Conservation (phyloP, 2,888 invertebrate species). For the Scaptodrosophila latifasciaeformis region DNA sequence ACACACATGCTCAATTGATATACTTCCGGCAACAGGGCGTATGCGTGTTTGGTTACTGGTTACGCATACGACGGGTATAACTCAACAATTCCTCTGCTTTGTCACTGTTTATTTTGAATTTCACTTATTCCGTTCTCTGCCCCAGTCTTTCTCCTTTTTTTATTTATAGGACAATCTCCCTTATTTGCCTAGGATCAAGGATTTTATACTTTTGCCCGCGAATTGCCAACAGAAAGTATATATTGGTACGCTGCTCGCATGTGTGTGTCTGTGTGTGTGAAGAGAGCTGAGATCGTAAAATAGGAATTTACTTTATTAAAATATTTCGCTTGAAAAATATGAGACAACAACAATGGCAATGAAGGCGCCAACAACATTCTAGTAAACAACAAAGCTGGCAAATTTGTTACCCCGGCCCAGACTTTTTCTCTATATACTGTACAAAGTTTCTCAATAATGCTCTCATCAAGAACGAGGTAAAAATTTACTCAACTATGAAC, state of each 20-base stretch:
- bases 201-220: conserved; percentile 14
- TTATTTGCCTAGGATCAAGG: conserved; percentile 2
- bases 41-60: too few species aligned
- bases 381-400: conserved; percentile 18
- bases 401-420: conserved; percentile 19
- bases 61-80: conserved; percentile 44
- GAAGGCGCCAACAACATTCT: conserved; percentile 26
- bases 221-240: conserved; percentile 36
- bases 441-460: conserved; percentile 36
- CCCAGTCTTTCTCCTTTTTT: too few species aligned
- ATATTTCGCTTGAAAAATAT: conserved; percentile 65
- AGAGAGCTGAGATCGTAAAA: conserved; percentile 46
- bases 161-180: too few species aligned
- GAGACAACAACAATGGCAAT: conserved; percentile 51
- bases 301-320: conserved; percentile 68
- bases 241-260: conserved; percentile 11
- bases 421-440: too few species aligned
- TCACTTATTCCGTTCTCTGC: too few species aligned
- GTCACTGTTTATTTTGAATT: conserved; percentile 35
- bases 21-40: conserved; percentile 31
- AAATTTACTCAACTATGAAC: conserved; percentile 62
- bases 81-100: conserved; percentile 6
- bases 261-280: conserved; percentile 2
- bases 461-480: conserved; percentile 57
- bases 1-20: too few species aligned